A percentile compares a stretch with the other conserved stretches of the same genome.
phyloP scores from a whole-genome alignment of 2,888 invertebrate genomes.

The Ormyrus labotus region DNA sequence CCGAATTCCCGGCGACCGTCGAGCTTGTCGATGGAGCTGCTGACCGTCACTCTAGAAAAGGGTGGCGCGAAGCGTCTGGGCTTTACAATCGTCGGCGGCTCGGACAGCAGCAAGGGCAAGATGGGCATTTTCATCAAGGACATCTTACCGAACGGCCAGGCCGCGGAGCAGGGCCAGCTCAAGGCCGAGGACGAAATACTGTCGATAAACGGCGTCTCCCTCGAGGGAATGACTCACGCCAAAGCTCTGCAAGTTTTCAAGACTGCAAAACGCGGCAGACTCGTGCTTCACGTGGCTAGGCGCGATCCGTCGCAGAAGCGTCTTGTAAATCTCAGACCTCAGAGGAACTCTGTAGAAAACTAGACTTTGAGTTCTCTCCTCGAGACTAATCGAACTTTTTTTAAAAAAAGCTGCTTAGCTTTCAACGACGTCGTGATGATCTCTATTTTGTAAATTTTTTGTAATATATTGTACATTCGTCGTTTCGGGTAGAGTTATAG shows the following conservation, averaged over 20 bases:
- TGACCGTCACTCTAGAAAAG: conserved; percentile 77
- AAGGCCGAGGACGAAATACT: conserved; percentile 81
- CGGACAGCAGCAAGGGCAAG: conserved; percentile 80
- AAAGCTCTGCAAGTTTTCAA: conserved; percentile 81
- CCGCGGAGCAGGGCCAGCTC: conserved; percentile 79
- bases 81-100: conserved; percentile 82
- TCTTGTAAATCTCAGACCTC: conserved; percentile 53
- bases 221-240: conserved; percentile 79
- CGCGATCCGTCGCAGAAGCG: conserved; percentile 73
- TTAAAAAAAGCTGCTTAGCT: too few relatives aligned
- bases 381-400: too few relatives aligned
- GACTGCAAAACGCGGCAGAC: conserved; percentile 79
- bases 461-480: conserved; percentile 8
- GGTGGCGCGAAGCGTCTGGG: conserved; percentile 80
- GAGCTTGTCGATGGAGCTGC: conserved; percentile 67
- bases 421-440: conserved; percentile 53
- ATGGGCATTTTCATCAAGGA: conserved; percentile 82
- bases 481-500: conserved; percentile 8
- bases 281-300: conserved; percentile 78
- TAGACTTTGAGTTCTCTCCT: too few relatives aligned
- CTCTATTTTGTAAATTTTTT: conserved; percentile 25
- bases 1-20: conserved; percentile 63
- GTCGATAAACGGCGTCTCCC: conserved; percentile 78
- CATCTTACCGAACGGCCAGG: conserved; percentile 80
- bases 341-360: too few relatives aligned